Conservation (phyloP, 2,113 vertebrate species). For the Phalacrocorax pelagicus region DNA sequence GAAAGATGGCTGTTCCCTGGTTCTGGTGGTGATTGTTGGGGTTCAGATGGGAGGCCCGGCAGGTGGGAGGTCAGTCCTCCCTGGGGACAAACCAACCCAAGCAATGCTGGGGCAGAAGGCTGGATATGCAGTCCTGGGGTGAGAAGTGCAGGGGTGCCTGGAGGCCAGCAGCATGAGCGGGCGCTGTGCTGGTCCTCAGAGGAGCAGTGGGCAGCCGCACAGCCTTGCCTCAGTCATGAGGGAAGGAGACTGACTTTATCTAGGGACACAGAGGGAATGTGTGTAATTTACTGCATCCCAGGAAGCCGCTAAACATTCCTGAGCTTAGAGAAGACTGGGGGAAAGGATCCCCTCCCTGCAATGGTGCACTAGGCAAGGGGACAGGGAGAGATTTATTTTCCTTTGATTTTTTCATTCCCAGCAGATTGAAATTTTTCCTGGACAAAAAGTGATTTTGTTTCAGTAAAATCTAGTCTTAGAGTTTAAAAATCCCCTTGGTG, state of each 20-base stretch:
- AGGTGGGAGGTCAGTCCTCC: not conserved
- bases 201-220: not conserved
- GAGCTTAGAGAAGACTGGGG: not conserved
- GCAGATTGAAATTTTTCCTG: not conserved
- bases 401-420: not conserved
- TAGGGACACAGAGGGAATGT: not conserved
- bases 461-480: not conserved
- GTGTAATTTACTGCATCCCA: not conserved
- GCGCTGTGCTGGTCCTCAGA: rapidly evolving
- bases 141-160: not conserved
- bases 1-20: not conserved
- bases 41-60: rapidly evolving
- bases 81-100: rapidly evolving
- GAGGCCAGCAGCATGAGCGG: not conserved
- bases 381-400: not conserved
- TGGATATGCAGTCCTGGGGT: not conserved
- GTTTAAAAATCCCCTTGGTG: not conserved
- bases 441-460: not conserved
- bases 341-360: not conserved
- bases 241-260: not conserved
- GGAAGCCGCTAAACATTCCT: not conserved
- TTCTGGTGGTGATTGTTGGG: not conserved
- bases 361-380: not conserved
- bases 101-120: rapidly evolving
- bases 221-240: not conserved